Conservation (phyloP, 2,888 invertebrate genomes). For the Rapana venosa region DNA sequence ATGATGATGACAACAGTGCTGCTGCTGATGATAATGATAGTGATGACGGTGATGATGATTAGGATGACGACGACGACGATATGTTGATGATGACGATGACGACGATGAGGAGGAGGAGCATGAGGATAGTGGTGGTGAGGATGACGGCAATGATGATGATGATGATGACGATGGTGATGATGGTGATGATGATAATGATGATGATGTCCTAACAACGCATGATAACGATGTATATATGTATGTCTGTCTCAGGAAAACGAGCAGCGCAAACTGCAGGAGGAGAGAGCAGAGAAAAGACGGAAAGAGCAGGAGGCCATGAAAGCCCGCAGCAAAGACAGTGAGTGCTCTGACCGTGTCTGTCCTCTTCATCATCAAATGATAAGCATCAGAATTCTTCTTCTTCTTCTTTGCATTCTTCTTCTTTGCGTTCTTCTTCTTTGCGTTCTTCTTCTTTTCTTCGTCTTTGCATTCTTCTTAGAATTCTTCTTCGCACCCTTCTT, state of each 20-base stretch:
- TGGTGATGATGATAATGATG: not conserved
- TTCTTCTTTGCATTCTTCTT: not conserved
- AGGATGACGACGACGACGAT: too few species aligned
- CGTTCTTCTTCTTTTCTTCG: not conserved
- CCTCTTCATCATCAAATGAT: not conserved
- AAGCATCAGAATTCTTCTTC: too few species aligned
- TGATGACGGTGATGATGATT: too few species aligned
- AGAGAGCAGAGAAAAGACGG: slow-evolving; percentile 89
- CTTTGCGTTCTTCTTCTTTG: too few species aligned
- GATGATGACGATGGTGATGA: not conserved
- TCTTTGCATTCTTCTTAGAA: not conserved
- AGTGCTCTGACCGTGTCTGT: slow-evolving; percentile 6
- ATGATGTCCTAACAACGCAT: not conserved
- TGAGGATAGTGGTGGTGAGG: not conserved
- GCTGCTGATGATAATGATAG: too few species aligned
- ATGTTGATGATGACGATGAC: slow-evolving; percentile 45
- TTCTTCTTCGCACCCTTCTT: not conserved
- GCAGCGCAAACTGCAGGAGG: slow-evolving; percentile 89
- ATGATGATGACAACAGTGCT: too few species aligned
- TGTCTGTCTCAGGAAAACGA: slow-evolving; percentile 85
- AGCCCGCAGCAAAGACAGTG: slow-evolving; percentile 58
- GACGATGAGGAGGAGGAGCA: slow-evolving; percentile 24
- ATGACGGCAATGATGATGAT: not conserved
- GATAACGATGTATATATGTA: not conserved
- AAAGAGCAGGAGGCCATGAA: slow-evolving; percentile 84